Conservation (phyloP, 2,888 invertebrate genomes). For the Seira musarum region DNA sequence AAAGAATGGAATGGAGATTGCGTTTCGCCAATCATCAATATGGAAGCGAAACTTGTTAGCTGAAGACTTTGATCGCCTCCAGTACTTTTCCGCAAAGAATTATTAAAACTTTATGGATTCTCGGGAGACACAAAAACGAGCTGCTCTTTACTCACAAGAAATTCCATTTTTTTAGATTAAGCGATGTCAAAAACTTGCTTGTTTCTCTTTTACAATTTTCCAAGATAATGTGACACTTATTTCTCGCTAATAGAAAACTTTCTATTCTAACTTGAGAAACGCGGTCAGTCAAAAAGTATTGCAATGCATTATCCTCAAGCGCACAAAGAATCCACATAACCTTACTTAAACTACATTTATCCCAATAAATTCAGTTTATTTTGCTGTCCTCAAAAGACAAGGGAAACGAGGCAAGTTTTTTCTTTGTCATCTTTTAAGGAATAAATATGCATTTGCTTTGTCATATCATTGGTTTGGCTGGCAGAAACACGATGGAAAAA, state of each 20-base stretch:
- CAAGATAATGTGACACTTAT: slow-evolving; percentile 34
- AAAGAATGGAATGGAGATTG: neutral
- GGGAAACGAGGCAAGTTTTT: neutral
- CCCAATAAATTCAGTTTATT: neutral
- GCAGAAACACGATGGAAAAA: slow-evolving; percentile 21
- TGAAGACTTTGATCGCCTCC: neutral
- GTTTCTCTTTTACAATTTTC: neutral
- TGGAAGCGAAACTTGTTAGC: neutral
- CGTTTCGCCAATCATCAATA: neutral
- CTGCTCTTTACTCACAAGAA: neutral
- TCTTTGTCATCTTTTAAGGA: slow-evolving; percentile 4
- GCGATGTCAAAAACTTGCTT: slow-evolving; percentile 18
- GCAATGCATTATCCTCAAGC: slow-evolving; percentile 1
- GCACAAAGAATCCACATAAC: slow-evolving; percentile 2
- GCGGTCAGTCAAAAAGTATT: slow-evolving; percentile 37
- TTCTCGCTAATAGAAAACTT: slow-evolving; percentile 24
- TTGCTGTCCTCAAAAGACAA: neutral
- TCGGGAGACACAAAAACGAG: neutral
- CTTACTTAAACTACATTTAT: neutral
- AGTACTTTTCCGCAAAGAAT: neutral
- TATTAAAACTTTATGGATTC: slow-evolving; percentile 8
- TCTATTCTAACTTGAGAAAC: slow-evolving; percentile 13
- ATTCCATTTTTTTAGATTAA: neutral
- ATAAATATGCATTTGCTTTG: neutral
- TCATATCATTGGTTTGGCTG: neutral